Evolutionary conservation across 2,797 vertebrate genomes (phyloP).

Genomic region (Rhodeus uyekii): DNA sequence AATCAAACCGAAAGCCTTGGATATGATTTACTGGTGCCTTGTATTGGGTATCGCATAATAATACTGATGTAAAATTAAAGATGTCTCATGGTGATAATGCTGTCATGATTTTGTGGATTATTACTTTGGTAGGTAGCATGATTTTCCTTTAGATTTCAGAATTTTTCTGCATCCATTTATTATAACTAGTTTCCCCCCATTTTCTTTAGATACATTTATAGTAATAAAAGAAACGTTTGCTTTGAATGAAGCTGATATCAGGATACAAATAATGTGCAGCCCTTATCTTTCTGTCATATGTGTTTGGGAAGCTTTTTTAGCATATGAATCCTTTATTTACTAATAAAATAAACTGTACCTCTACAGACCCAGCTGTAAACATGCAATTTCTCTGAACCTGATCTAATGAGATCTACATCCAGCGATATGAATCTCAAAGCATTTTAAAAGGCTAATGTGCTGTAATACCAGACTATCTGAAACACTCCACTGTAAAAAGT

Average conservation of each 20-base stretch:
- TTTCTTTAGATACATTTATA: slow-evolving; percentile 2
- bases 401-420: slow-evolving; percentile 26
- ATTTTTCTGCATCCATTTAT: background rate
- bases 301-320: background rate
- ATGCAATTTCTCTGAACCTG: slow-evolving; percentile 21
- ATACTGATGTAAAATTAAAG: slow-evolving; percentile 32
- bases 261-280: background rate
- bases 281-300: background rate
- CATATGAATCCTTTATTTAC: slow-evolving; percentile 17
- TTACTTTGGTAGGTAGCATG: slow-evolving; percentile 1
- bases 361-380: slow-evolving; percentile 2
- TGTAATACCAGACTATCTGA: slow-evolving; percentile 1
- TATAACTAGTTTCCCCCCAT: background rate
- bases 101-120: slow-evolving; percentile 15
- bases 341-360: background rate
- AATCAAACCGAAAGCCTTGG: background rate
- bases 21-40: background rate
- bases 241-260: slow-evolving; percentile 8
- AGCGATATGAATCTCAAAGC: slow-evolving; percentile 1
- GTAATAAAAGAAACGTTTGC: background rate
- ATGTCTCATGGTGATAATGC: slow-evolving; percentile 26
- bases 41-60: slow-evolving; percentile 21
- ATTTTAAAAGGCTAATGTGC: slow-evolving; percentile 12
- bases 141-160: background rate
- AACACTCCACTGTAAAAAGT: slow-evolving; percentile 1